These are phyloP conservation scores for Bettongia penicillata DNA, from an alignment of 2,113 vertebrate genomes.

Conservation along the genomic window DNA sequence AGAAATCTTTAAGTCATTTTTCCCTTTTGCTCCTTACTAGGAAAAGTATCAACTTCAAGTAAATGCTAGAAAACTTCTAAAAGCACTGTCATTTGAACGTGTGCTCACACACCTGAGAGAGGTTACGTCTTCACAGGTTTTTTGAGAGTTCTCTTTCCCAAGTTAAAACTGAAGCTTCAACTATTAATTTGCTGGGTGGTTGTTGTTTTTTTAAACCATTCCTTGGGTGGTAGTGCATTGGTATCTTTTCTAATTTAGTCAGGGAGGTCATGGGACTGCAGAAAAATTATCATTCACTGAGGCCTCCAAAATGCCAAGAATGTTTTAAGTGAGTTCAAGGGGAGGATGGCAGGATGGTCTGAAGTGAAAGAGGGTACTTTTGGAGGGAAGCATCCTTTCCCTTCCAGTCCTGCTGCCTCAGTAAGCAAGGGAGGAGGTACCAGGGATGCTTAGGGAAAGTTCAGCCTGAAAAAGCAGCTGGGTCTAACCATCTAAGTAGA, in stretches of 20 bases:
- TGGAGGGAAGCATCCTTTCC: neutral
- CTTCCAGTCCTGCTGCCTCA: neutral
- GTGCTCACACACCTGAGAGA: too few species aligned
- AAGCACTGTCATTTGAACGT: neutral
- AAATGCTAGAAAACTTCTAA: neutral
- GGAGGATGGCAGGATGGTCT: too few species aligned
- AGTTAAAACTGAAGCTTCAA: constrained; percentile 22
- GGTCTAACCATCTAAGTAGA: neutral
- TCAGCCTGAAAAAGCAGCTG: neutral
- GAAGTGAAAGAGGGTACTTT: too few species aligned
- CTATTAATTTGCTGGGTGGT: neutral
- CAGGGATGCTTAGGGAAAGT: neutral
- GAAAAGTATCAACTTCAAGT: neutral
- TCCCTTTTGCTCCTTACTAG: neutral
- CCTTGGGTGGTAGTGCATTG: neutral
- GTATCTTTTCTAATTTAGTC: constrained; percentile 1
- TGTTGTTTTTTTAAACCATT: neutral
- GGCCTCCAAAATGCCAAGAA: too few species aligned
- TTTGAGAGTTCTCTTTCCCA: constrained; percentile 36
- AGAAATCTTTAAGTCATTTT: neutral
- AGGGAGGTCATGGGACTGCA: too few species aligned
- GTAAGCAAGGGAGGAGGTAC: neutral
- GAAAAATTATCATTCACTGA: too few species aligned
- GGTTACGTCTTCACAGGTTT: too few species aligned
- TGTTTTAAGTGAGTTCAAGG: too few species aligned